These are phyloP conservation scores for Platycercus adscitus DNA, from an alignment of 2,113 vertebrate species.

Conservation along the genomic window DNA sequence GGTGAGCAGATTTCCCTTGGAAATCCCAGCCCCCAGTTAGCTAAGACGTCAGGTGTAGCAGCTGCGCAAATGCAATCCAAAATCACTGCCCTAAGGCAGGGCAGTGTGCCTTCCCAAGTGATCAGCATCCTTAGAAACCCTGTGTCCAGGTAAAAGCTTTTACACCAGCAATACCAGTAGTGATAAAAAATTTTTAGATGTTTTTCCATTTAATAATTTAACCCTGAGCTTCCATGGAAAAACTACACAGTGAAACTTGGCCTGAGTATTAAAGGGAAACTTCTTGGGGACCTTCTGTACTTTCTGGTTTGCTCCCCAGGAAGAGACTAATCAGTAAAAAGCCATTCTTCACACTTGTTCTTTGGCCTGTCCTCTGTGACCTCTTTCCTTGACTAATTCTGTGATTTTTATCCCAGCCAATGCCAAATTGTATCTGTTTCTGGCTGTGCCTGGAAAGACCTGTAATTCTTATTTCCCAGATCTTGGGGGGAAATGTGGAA, in stretches of 20 bases:
- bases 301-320: conserved; percentile 9
- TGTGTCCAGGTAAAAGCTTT: background rate
- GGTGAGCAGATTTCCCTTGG: background rate
- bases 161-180: background rate
- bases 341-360: conserved; percentile 12
- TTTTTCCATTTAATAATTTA: background rate
- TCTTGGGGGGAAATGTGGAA: background rate
- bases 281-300: conserved; percentile 12
- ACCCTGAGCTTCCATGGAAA: background rate
- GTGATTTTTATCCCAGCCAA: conserved; percentile 3
- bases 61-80: background rate
- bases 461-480: background rate
- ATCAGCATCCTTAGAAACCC: background rate
- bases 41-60: background rate
- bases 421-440: conserved; percentile 2
- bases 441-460: background rate
- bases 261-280: background rate
- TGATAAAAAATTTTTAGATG: background rate
- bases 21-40: background rate
- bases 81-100: background rate
- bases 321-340: conserved; percentile 20
- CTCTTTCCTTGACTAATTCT: conserved; percentile 36
- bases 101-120: background rate
- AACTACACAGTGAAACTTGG: background rate
- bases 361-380: conserved; percentile 28